phyloP scores from a whole-genome alignment of 2,888 invertebrate genomes.

The Smittia sp. region DNA sequence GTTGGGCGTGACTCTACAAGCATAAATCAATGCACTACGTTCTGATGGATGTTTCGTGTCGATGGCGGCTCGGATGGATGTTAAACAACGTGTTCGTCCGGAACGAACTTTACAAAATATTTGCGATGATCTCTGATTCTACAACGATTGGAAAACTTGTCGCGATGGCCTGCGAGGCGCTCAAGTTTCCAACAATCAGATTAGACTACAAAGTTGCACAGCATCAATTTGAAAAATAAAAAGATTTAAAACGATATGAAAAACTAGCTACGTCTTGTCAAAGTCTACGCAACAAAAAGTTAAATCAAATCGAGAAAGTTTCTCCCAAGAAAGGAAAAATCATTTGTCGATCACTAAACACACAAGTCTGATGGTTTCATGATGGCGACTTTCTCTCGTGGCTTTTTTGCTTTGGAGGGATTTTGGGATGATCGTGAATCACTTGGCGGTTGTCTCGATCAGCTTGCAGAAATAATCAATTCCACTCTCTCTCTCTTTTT shows the following conservation, averaged over 20 bases:
- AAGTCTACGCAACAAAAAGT: background rate
- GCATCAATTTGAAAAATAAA: conserved; percentile 22
- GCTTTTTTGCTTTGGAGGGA: too few relatives aligned
- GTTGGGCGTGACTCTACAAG: background rate
- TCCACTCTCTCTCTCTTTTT: too few relatives aligned
- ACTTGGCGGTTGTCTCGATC: too few relatives aligned
- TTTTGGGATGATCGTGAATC: too few relatives aligned
- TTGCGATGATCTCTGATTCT: background rate
- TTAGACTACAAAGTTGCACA: conserved; percentile 32
- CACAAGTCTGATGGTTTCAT: too few relatives aligned
- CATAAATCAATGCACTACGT: conserved; percentile 9
- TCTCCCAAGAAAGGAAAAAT: background rate
- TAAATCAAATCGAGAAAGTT: background rate
- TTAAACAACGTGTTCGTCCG: too few relatives aligned
- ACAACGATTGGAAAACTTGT: background rate
- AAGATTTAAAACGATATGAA: background rate
- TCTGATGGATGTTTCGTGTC: background rate
- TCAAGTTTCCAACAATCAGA: conserved; percentile 9
- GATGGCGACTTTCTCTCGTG: too few relatives aligned
- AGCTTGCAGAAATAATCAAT: too few relatives aligned
- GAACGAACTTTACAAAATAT: background rate
- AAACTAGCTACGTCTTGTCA: background rate
- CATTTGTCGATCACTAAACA: too few relatives aligned
- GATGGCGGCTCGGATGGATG: background rate
- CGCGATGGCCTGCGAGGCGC: too few relatives aligned